Evolutionary conservation across 1,140 invertebrate genomes (phyloP), one percentile per base, ranked within the genome.

Genomic region (Megathymus violae): DNA sequence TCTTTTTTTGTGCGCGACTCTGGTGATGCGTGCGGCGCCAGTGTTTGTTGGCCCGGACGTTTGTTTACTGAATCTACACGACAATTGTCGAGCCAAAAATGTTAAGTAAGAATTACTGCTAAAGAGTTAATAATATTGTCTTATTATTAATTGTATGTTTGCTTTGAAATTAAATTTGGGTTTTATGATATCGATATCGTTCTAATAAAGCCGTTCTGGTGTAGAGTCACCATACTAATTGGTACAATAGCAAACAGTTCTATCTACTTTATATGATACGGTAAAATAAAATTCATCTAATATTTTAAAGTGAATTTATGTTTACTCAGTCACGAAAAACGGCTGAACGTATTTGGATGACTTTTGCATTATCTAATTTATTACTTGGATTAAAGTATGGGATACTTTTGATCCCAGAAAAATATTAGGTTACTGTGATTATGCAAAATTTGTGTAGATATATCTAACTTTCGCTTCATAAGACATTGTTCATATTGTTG

Each of bases 11-110:
- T 10, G 10, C 27, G 14, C n/a, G 13, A 17, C 40, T 9, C 19
- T 31, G 9, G 51, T 56, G 13, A 56, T 56, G 22, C 25, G 38
- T 16, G 40, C 15, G 51, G 51, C 51, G 51, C 51, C 51, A 56
- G 14, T 27, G 38, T 25, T 19, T 38, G 27, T 56, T 11, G 19
- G 52, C 52, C 52, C 52, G n/a, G 16, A 27, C 9, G 4, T 56
- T 56, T 56, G 52, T 56, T 56, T 56, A 56, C 52, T 27, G 13
- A 44, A 15, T 27, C 19, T 44, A 41, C 22, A 25, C 43, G 27
- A 22, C 41, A n/a, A n/a, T n/a, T n/a, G 11, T 27, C 14, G 11
- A 13, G 44, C 44, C 52, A 31, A 16, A 44, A 43, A 44, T 56
- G 38, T 43, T 22, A 11, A 47, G n/a, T n/a, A n/a, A n/a, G n/a